Conservation (phyloP, 2,797 vertebrate genomes). For the Muraenolepis orangiensis region DNA sequence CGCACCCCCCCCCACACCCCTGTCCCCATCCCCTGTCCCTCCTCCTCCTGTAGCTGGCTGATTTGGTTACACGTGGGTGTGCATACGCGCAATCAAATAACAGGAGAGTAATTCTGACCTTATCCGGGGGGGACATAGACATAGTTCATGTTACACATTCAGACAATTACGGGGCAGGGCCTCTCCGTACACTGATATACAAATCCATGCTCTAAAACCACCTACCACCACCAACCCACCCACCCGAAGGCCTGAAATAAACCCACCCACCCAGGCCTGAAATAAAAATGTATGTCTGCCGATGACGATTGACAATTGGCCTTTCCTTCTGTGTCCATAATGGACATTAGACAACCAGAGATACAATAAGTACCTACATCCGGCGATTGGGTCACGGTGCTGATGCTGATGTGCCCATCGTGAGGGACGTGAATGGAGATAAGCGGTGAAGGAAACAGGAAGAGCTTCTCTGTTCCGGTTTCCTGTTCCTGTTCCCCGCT, state of each 20-base stretch:
- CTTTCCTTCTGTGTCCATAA: not conserved
- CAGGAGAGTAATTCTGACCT: constrained; percentile 16
- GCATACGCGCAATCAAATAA: constrained; percentile 47
- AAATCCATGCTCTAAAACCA: not conserved
- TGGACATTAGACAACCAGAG: not conserved
- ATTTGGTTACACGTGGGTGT: constrained; percentile 35
- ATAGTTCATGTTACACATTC: constrained; percentile 17
- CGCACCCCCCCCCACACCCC: too few species aligned
- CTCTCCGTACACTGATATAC: not conserved
- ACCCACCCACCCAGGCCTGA: too few species aligned
- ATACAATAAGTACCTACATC: not conserved
- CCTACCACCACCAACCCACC: not conserved
- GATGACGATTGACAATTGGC: not conserved
- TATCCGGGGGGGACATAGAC: not conserved
- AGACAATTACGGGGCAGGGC: not conserved
- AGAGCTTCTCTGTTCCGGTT: constrained; percentile 54
- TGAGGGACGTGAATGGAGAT: constrained; percentile 10
- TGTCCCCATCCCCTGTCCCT: too few species aligned
- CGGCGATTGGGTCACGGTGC: not conserved
- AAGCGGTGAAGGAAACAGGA: constrained; percentile 47
- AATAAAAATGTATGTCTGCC: not conserved
- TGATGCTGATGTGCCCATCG: not conserved
- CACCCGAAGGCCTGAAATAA: not conserved
- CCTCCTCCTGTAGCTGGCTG: constrained; percentile 14
- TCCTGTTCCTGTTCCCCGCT: constrained; percentile 27